Evolutionary conservation across 2,113 vertebrate genomes (phyloP), one percentile per base, ranked within the genome.

Genomic region (Apus apus): DNA sequence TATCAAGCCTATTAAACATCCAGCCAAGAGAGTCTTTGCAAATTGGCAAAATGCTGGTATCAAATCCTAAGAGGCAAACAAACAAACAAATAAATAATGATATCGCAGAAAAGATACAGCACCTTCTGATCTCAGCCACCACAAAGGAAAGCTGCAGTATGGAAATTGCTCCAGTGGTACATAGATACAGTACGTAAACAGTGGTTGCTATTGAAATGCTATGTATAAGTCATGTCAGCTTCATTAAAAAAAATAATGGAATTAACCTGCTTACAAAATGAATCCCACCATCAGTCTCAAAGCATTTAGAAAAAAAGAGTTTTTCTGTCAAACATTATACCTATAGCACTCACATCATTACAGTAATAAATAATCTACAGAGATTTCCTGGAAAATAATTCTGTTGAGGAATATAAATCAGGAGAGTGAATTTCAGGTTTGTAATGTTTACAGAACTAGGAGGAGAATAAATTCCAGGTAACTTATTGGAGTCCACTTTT

Each of bases 1-100:
- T 99, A 93, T 99, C 99, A 29, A 99, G 98, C 82, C 99, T 98
- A 62, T 99, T 99, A 97, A 99, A 99, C 99, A 99, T 99, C 99
- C 99, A 99, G 26, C 99, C 99, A 61, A 99, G 98, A 40, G 99
- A 99, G 87, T 99, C 99, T 96, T 99, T 99, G 92, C 99, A 99
- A 96, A 99, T 98, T 34, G 99, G 98, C 51, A 98, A 98, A 90
- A 99, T 98, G 80, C 98, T 99, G 26, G 98, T 98, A 93, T 99
- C 99, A 87, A 99, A 99, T 95, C 98, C 99, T 99, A 96, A 68
- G n/a, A 96, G 23, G 26, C 1, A 96, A 93, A 94, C 64, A 66
- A 8, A 93, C 50, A 87, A 85, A 66, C 61, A 6, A 92, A 22
- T 23, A 50, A 26, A 26, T 22, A 26, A 53, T 26, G 26, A 53